Percentiles rank a stretch among this genome's conserved stretches.
Evolutionary conservation across 1,140 invertebrate species (phyloP).

Genomic region (Musca vetustissima): DNA sequence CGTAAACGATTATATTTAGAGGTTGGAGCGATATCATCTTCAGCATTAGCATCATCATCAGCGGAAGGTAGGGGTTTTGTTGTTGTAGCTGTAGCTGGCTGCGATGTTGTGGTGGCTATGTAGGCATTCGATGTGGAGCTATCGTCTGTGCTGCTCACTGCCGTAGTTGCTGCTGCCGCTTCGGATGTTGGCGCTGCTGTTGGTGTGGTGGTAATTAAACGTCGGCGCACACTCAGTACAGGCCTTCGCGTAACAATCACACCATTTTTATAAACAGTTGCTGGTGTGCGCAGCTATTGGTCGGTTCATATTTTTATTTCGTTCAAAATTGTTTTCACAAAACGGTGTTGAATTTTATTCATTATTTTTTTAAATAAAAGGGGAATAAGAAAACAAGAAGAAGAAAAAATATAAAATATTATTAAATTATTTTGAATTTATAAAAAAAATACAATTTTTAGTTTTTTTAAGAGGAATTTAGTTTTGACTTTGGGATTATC

Average conservation of each 20-base stretch:
- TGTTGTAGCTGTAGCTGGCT: conserved; percentile 2
- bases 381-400: neutral
- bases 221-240: conserved; percentile 48
- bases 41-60: neutral
- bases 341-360: too few relatives aligned
- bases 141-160: conserved; percentile 3
- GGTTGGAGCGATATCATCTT: conserved; percentile 3
- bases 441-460: neutral
- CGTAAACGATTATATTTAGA: conserved; percentile 18
- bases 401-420: neutral
- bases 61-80: neutral
- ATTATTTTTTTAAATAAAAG: neutral
- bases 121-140: neutral
- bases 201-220: conserved; percentile 45
- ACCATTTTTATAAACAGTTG: conserved; percentile 28
- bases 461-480: too few relatives aligned
- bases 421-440: neutral
- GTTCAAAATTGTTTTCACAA: too few relatives aligned
- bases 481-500: too few relatives aligned
- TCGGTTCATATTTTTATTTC: neutral
- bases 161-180: conserved; percentile 29
- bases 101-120: neutral
- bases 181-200: conserved; percentile 10
- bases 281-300: conserved; percentile 41
- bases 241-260: conserved; percentile 41